Conservation (phyloP, 1,140 invertebrate genomes). For the Penaeus japonicus region DNA sequence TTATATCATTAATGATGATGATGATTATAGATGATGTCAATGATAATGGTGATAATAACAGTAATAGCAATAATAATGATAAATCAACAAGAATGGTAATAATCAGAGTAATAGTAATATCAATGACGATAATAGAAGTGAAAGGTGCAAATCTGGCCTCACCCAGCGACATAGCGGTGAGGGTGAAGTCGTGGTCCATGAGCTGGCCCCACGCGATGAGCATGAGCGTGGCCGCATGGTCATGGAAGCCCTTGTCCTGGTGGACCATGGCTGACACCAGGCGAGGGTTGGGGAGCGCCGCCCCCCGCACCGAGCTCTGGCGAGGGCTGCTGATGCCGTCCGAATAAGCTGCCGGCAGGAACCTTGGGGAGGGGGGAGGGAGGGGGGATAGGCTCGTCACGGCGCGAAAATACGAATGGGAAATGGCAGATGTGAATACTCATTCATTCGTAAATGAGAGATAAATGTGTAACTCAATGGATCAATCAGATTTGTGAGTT, state of each 20-base stretch:
- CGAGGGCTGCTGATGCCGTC: slow-evolving; percentile 40
- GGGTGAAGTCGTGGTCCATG: slow-evolving; percentile 91
- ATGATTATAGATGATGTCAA: too few relatives aligned
- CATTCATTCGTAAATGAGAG: too few relatives aligned
- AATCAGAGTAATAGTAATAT: too few relatives aligned
- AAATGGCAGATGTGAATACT: too few relatives aligned
- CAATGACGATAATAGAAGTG: too few relatives aligned
- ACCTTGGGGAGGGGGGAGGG: neutral
- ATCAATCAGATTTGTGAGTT: too few relatives aligned
- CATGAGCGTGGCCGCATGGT: slow-evolving; percentile 90
- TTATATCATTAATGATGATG: too few relatives aligned
- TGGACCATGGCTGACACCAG: slow-evolving; percentile 85
- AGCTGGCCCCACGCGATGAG: slow-evolving; percentile 93
- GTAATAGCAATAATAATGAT: too few relatives aligned
- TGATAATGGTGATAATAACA: too few relatives aligned
- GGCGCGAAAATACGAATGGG: too few relatives aligned
- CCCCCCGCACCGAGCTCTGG: slow-evolving; percentile 11
- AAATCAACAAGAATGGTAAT: too few relatives aligned
- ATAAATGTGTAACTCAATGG: too few relatives aligned
- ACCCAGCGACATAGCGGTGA: slow-evolving; percentile 70
- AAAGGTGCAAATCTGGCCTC: neutral
- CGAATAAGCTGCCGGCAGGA: slow-evolving; percentile 24
- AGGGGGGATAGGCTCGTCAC: neutral
- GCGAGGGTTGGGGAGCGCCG: slow-evolving; percentile 77
- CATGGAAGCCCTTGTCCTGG: slow-evolving; percentile 84